Evolutionary conservation across 2,797 vertebrate genomes (phyloP), one percentile per base, ranked within the genome.

Genomic region (Poecilia velifera): DNA sequence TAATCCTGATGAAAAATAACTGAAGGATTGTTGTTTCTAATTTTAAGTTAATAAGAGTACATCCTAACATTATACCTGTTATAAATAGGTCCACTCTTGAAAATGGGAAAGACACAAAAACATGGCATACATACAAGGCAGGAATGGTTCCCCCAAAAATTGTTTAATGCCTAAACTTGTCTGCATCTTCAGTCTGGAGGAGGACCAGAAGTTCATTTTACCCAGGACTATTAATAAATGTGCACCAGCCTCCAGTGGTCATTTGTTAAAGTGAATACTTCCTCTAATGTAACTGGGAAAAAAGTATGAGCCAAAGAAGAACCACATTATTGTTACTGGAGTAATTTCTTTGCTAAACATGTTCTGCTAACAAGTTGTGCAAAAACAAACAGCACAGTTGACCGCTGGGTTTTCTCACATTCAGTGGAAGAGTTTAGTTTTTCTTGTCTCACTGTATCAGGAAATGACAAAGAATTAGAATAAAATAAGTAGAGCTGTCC

Each of bases 341-440:
- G 8, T 39, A 59, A 72, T 64, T 25, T 13, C 49, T n/a, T 0
- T 49, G 82, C 25, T 1, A 16, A 74, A 76, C 66, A 71, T 62
- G 36, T 28, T 84, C 68, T 31, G 55, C 68, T 75, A 77, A 82
- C 51, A 84, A 74, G 64, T 12, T 74, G 72, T n/a, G 41, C 72
- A 73, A 57, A 74, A 64, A 78, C 59, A 55, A 22, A 0, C 6
- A 7, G 47, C n/a, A 13, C 82, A 78, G 73, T 1, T 0, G 3
- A 43, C 39, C 16, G 14, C 64, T 41, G 57, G 47, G 74, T 74
- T 59, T 70, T 57, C 49, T 22, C 45, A 2, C 28, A 46, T 73
- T 80, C 70, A 72, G 43, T 79, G 28, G 22, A 46, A 47, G 36
- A 72, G 43, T 41, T 45, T 25, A 59, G 49, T 72, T 28, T 55